Evolutionary conservation across 2,888 invertebrate species (phyloP), one percentile per base, ranked within the genome.

Genomic region (Phyto melanocephala): DNA sequence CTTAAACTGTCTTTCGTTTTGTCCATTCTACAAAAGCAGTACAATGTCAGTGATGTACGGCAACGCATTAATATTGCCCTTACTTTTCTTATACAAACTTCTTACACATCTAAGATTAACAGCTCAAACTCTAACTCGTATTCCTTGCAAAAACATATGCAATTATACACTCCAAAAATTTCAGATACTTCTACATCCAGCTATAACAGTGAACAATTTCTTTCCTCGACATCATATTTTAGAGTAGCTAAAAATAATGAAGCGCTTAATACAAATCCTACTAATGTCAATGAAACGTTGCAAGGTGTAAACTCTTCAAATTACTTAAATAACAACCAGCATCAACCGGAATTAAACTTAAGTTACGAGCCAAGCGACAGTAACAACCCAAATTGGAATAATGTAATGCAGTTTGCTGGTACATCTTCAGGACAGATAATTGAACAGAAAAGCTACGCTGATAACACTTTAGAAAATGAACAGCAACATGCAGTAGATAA

Each of bases 31-130:
- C 80, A 80, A 11, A 70, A 76, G 24, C 75, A 80, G 40, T 80
- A 76, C 42, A 75, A 76, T 58, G 56, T 63, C 0, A 65, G 17
- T 60, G 76, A 80, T 24, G 76, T 71, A 1, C 40, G 68, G 11
- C 80, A 80, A 60, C 75, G 80, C 3, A 76, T 80, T 42, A 80
- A 80, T 24, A 70, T 80, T 42, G 80, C 80, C 5, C 60, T 80
- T 2, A 65, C 70, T 2, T 76, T 65, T 10, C 63, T 80, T 47
- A 75, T 75, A 62, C 65, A 67, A 6, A 74, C 50, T 8, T 52
- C 37, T 4, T 67, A 74, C 47, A 67, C 58, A n/a, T 80, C 79
- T 1, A 80, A 80, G 37, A 52, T 54, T 45, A 80, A 67, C 1
- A 68, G 17, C 1, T 20, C 67, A 35, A 52, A 15, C 20, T n/a